Conservation (phyloP, 2,797 vertebrate species). For the Sebastes oblongus region DNA sequence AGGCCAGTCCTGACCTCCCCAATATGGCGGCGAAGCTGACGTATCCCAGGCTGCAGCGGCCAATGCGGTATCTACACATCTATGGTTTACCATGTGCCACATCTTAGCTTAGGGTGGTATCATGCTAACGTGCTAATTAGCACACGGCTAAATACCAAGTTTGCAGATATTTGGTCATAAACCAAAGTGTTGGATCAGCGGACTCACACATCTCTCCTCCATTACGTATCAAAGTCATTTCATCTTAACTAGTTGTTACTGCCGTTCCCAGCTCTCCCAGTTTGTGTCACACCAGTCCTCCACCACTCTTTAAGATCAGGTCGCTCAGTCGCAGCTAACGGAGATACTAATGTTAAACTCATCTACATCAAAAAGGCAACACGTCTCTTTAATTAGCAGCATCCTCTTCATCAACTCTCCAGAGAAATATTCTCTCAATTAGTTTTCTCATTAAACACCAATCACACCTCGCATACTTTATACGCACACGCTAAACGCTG, state of each 20-base stretch:
- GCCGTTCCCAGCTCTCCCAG: neutral
- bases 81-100: neutral
- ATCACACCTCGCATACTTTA: conserved; percentile 41
- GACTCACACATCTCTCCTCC: neutral
- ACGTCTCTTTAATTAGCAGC: conserved; percentile 74
- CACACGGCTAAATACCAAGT: neutral
- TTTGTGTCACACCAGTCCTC: conserved; percentile 21
- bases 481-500: neutral
- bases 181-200: no score
- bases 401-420: conserved; percentile 59
- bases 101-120: neutral
- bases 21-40: no score
- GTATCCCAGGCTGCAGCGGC: no score
- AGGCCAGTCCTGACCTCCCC: no score
- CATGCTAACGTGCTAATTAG: neutral
- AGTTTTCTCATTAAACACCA: conserved; percentile 74
- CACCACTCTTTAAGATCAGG: no score
- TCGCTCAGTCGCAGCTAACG: neutral
- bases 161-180: no score
- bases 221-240: neutral
- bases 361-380: conserved; percentile 68
- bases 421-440: conserved; percentile 57
- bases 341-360: conserved; percentile 64
- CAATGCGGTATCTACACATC: no score
- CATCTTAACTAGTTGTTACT: neutral